Percentiles rank a stretch among this genome's conserved stretches.
Conservation (phyloP, 2,888 invertebrate genomes). For the Agrenia bidenticulata region DNA sequence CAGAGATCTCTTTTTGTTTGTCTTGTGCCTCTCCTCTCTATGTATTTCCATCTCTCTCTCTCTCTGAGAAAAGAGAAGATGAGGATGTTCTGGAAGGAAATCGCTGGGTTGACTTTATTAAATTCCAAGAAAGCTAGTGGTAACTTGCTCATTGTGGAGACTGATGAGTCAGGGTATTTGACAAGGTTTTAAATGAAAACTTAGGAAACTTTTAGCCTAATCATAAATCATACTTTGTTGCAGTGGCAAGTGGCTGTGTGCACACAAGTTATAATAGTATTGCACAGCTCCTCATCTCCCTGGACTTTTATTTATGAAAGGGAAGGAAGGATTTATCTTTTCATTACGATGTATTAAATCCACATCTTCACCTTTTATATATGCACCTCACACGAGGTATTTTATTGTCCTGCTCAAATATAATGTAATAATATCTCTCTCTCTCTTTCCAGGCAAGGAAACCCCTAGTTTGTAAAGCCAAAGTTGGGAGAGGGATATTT, state of each 20-base stretch:
- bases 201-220: slow-evolving; percentile 2
- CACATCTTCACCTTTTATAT: slow-evolving; percentile 8
- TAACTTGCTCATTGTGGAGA: background rate
- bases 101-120: slow-evolving; percentile 5
- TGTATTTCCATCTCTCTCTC: no score
- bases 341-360: slow-evolving; percentile 7
- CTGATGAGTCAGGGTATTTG: slow-evolving; percentile 10
- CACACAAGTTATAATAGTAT: background rate
- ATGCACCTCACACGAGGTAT: background rate
- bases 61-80: no score
- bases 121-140: background rate
- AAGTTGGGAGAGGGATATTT: no score
- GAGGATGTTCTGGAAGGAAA: no score
- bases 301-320: slow-evolving; percentile 7
- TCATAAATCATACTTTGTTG: slow-evolving; percentile 10
- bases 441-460: no score
- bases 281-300: slow-evolving; percentile 1
- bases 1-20: no score
- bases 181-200: slow-evolving; percentile 10
- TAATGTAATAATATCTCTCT: no score
- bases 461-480: no score
- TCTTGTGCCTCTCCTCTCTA: no score
- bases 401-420: no score
- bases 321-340: slow-evolving; percentile 1
- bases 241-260: background rate